Conservation (phyloP, 1,140 invertebrate species). For the Nasonia vitripennis region DNA sequence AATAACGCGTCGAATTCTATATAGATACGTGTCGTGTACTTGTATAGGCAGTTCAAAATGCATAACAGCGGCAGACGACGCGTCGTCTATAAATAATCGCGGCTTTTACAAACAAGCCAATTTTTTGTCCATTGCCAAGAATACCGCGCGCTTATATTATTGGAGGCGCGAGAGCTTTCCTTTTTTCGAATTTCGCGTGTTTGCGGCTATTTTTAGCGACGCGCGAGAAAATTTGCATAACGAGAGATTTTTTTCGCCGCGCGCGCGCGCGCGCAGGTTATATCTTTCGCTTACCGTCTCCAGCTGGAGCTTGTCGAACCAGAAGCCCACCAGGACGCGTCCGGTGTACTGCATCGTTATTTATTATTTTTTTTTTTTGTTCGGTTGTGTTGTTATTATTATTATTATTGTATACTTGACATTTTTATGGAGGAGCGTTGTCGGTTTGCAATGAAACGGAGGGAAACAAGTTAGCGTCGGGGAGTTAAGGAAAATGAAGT, state of each 20-base stretch:
- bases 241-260: background rate
- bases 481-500: background rate
- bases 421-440: background rate
- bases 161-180: background rate
- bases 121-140: conserved; percentile 29
- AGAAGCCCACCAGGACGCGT: conserved; percentile 37
- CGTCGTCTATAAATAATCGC: background rate
- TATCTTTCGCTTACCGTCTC: conserved; percentile 27
- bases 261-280: background rate
- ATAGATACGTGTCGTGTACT: background rate
- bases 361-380: background rate
- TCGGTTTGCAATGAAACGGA: background rate
- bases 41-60: background rate
- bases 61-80: background rate
- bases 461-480: background rate
- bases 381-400: background rate
- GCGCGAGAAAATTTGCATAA: background rate
- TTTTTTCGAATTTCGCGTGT: background rate
- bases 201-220: background rate
- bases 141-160: background rate
- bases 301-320: conserved; percentile 43
- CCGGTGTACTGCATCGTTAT: conserved; percentile 34
- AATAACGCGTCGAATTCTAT: background rate
- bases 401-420: too few relatives aligned
- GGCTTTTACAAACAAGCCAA: background rate